phyloP scores from a whole-genome alignment of 2,113 vertebrate genomes.

The Corythoichthys haematopterus region DNA sequence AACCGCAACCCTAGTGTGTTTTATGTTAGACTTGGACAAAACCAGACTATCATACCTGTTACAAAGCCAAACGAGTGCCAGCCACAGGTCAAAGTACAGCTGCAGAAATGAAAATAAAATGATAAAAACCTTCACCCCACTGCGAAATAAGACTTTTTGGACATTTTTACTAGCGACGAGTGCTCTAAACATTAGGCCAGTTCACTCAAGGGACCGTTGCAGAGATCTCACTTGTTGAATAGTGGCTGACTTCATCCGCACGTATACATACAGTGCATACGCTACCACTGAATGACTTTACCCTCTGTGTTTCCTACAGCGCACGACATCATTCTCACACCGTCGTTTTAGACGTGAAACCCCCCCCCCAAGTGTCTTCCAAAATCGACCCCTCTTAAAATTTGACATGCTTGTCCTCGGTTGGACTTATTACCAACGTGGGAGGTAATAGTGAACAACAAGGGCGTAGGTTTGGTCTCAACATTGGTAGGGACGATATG shows the following conservation, averaged over 20 bases:
- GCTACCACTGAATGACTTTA: slow-evolving; percentile 49
- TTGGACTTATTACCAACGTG: slow-evolving; percentile 33
- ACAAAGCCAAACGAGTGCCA: neutral
- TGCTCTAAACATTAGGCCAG: neutral
- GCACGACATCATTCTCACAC: slow-evolving; percentile 47
- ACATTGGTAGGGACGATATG: too few species aligned
- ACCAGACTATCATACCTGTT: neutral
- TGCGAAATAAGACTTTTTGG: neutral
- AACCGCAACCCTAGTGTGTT: neutral
- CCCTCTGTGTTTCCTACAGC: slow-evolving; percentile 48
- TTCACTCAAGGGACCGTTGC: neutral
- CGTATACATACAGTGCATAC: neutral
- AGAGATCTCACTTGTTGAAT: slow-evolving; percentile 15
- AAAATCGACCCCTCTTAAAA: slow-evolving; percentile 38
- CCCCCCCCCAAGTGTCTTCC: neutral
- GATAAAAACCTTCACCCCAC: neutral
- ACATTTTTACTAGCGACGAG: slow-evolving; percentile 1
- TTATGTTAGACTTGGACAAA: neutral
- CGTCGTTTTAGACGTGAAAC: slow-evolving; percentile 35
- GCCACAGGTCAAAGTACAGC: neutral
- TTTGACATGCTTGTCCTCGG: slow-evolving; percentile 39
- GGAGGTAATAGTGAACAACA: slow-evolving; percentile 20
- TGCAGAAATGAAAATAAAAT: neutral
- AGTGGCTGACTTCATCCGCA: slow-evolving; percentile 33
- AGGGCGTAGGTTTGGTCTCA: too few species aligned